Percentiles rank a stretch among this genome's conserved stretches.
These are phyloP conservation scores for Xyliphius kryptos DNA, from an alignment of 2,113 vertebrate genomes.

Conservation along the genomic window DNA sequence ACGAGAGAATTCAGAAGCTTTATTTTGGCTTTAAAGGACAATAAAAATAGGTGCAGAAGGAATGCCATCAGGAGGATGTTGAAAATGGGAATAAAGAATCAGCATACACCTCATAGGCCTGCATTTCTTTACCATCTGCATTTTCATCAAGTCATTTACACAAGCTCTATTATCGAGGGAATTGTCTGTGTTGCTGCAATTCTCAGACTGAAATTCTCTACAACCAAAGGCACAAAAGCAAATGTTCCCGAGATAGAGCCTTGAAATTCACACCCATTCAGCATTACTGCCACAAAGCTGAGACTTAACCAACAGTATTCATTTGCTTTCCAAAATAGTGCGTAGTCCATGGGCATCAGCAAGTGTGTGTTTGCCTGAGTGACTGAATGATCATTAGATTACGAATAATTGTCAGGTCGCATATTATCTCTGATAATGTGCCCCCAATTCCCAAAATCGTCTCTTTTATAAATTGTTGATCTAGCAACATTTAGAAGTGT, in stretches of 20 bases:
- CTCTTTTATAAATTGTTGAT: too few species aligned
- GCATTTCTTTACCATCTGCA: not conserved
- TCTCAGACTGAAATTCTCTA: not conserved
- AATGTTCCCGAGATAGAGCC: not conserved
- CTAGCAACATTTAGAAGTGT: too few species aligned
- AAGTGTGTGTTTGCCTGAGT: conserved; percentile 1
- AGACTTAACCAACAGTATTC: not conserved
- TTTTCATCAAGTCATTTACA: not conserved
- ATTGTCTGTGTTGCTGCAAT: conserved; percentile 1
- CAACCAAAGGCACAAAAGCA: not conserved
- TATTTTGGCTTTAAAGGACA: not conserved
- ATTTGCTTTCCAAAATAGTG: conserved; percentile 13
- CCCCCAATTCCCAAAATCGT: too few species aligned
- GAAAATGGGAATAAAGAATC: not conserved
- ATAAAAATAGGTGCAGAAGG: not conserved
- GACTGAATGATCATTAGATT: too few species aligned
- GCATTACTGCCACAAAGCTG: conserved; percentile 17
- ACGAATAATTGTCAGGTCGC: too few species aligned
- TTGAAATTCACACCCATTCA: not conserved
- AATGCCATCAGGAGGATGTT: not conserved
- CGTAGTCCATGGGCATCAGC: not conserved
- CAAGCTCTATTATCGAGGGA: not conserved
- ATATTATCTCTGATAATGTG: too few species aligned
- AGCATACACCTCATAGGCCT: not conserved
- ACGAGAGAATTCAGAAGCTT: conserved; percentile 1